Evolutionary conservation across 1,140 invertebrate genomes (phyloP), one percentile per base, ranked within the genome.

Genomic region (Ceratosolen fusciceps): DNA sequence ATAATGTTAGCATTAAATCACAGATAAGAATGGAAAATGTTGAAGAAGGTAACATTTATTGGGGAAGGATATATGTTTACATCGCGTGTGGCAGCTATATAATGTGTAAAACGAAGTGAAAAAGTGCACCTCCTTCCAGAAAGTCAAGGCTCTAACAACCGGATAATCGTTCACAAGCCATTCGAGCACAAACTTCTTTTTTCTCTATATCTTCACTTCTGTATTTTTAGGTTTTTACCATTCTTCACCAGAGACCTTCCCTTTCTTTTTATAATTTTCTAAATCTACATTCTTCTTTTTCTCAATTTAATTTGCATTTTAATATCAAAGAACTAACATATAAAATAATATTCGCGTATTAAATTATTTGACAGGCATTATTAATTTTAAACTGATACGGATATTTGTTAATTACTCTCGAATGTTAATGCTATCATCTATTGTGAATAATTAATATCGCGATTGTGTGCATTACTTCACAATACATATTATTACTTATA

Each of bases 101-200:
- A 81, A 79, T 74, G 81, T 76, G 76, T 73, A 80, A 80, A 81
- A 67, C 47, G 52, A 39, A 79, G 58, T 79, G 56, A 74, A 81
- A 83, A 82, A 82, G 82, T 79, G 77, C 83, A 79, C 83, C 81
- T 84, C 83, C 82, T 85, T 78, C 83, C 82, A 83, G 83, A 81
- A 82, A 85, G 83, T 83, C 73, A 54, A 80, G 56, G 60, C 76
- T 68, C 80, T 86, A 88, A 88, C 86, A 86, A 87, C 85, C 84
- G 85, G 80, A 86, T 89, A 88, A 88, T 88, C 84, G 83, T 82
- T 83, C 67, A 79, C 74, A 74, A 81, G 77, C 77, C 77, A 77
- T 76, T 80, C 67, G 58, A 68, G 80, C 67, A 43, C 68, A 80
- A 73, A 52, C 67, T 71, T 52, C 77, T 82, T 79, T 79, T n/a